Conservation (phyloP, 2,888 invertebrate genomes). For the Epicampocera succincta region DNA sequence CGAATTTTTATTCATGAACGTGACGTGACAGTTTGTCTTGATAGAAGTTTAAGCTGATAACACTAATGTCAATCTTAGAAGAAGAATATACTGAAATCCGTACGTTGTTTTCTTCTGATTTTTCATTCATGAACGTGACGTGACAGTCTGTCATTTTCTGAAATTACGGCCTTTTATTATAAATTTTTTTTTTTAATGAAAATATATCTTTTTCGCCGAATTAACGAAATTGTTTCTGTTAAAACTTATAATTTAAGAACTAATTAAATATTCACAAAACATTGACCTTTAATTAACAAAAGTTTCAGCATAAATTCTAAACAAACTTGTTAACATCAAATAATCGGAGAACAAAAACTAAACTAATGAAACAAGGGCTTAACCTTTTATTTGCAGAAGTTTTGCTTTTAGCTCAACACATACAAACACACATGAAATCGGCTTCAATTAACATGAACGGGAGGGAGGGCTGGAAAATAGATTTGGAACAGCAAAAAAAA, state of each 20-base stretch:
- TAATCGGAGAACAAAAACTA: background rate
- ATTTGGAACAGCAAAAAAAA: slow-evolving; percentile 4
- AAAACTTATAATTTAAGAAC: slow-evolving; percentile 30
- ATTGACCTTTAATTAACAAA: slow-evolving; percentile 64
- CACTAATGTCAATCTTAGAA: too few species aligned
- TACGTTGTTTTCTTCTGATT: too few species aligned
- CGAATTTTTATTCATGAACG: too few species aligned
- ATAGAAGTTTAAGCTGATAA: too few species aligned
- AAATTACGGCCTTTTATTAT: too few species aligned
- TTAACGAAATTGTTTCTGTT: background rate
- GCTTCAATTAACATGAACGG: slow-evolving; percentile 30
- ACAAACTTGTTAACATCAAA: slow-evolving; percentile 34
- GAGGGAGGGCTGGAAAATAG: background rate
- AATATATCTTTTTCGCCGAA: too few species aligned
- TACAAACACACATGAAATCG: background rate
- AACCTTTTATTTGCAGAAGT: slow-evolving; percentile 3
- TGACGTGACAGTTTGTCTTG: too few species aligned
- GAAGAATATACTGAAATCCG: too few species aligned
- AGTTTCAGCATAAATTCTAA: slow-evolving; percentile 49
- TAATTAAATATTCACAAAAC: slow-evolving; percentile 59
- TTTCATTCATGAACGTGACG: too few species aligned
- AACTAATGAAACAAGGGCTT: slow-evolving; percentile 39
- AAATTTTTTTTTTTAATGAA: too few species aligned
- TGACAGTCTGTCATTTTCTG: too few species aligned
- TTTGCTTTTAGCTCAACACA: too few species aligned